phyloP scores from a whole-genome alignment of 1,140 invertebrate species.

The Leptinotarsa defecta region DNA sequence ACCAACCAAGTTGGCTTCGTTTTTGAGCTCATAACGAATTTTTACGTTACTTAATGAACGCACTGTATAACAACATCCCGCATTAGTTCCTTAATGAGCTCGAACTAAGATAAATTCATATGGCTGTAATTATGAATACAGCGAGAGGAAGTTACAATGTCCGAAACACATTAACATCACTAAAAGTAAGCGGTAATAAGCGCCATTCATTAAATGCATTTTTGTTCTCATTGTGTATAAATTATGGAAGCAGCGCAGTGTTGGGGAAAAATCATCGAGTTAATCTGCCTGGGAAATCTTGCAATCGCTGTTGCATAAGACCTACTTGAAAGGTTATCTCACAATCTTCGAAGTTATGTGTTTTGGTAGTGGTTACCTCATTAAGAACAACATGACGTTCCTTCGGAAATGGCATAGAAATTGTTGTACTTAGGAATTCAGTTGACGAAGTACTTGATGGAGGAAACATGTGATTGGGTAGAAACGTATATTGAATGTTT shows the following conservation, averaged over 20 bases:
- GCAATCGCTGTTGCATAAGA: background rate
- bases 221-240: background rate
- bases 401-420: too few relatives aligned
- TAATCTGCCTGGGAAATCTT: background rate
- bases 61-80: too few relatives aligned
- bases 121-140: background rate
- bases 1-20: too few relatives aligned
- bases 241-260: background rate
- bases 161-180: background rate
- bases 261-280: background rate
- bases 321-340: background rate
- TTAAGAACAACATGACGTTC: background rate
- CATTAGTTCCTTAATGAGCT: too few relatives aligned
- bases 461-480: too few relatives aligned
- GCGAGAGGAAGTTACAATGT: background rate
- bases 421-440: too few relatives aligned
- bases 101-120: too few relatives aligned
- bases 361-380: background rate
- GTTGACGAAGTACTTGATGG: too few relatives aligned
- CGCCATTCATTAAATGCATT: background rate
- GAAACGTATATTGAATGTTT: too few relatives aligned
- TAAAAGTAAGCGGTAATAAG: background rate
- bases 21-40: too few relatives aligned
- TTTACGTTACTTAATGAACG: too few relatives aligned
- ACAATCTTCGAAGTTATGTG: constrained; percentile 3